Base-by-base conservation (phyloP, 1,140 invertebrate genomes). In the Anastatus disparis region DNA sequence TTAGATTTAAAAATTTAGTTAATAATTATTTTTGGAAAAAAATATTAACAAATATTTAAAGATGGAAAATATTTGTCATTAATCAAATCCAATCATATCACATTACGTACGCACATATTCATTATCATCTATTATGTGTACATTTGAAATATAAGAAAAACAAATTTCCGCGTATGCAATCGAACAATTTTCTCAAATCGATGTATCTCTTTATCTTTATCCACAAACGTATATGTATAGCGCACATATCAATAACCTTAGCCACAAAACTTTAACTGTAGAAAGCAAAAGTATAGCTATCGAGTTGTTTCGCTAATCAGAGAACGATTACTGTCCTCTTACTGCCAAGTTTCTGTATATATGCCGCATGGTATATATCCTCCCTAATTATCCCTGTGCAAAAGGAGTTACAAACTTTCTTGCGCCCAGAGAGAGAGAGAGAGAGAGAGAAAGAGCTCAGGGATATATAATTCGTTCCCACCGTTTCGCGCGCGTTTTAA, bases 321-420 rank as follows among this genome's bases (percentile, higher is more conserved):
- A 70, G 72, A n/a, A 27, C 75, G 74, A 81, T 80, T 79, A 81
- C 77, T 75, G 74, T 80, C 76, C 67, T 74, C 71, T 78, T 77
- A 69, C 1, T n/a, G 7, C 3, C 17, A 27, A 24, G 15, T n/a
- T 29, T 17, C 27, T 48, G 20, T 58, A n/a, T n/a, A n/a, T n/a
- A n/a, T n/a, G n/a, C n/a, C n/a, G n/a, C n/a, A n/a, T n/a, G n/a
- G n/a, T n/a, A n/a, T n/a, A n/a, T n/a, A n/a, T n/a, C n/a, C n/a
- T n/a, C n/a, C n/a, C n/a, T n/a, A n/a, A n/a, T n/a, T n/a, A n/a
- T n/a, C n/a, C n/a, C n/a, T n/a, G n/a, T n/a, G n/a, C n/a, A n/a
- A n/a, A n/a, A n/a, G n/a, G n/a, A n/a, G n/a, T n/a, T n/a, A n/a
- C n/a, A n/a, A n/a, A n/a, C n/a, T n/a, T n/a, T n/a, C n/a, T n/a